Evolutionary conservation across 2,888 invertebrate species (phyloP).

Genomic region (Oasisia sp.): DNA sequence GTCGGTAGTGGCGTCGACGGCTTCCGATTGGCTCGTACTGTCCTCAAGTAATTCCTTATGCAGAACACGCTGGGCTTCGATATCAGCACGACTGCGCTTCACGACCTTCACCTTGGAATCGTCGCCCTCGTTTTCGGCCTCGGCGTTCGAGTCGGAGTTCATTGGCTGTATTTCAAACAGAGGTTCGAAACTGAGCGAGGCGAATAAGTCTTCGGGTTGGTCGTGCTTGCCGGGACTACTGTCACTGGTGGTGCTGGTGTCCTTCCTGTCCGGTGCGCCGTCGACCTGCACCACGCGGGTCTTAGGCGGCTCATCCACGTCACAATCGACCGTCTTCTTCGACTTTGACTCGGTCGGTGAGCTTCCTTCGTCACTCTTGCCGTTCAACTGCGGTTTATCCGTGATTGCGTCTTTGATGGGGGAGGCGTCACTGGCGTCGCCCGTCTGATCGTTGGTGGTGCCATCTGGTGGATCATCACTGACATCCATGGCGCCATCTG

Average conservation of each 20-base stretch:
- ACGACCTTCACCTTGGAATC: neutral
- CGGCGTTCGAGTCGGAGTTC: neutral
- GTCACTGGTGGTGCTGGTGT: constrained; percentile 18
- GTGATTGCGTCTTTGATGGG: neutral
- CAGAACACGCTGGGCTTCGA: constrained; percentile 38
- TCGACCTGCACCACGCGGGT: constrained; percentile 17
- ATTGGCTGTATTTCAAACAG: constrained; percentile 21
- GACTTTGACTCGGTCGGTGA: neutral
- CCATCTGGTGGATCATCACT: constrained; percentile 27
- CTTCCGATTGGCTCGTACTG: neutral
- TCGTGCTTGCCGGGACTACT: neutral
- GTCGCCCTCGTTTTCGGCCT: neutral
- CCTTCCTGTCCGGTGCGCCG: constrained; percentile 25
- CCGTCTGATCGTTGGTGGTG: constrained; percentile 20
- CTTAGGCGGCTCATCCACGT: neutral
- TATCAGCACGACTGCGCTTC: constrained; percentile 34
- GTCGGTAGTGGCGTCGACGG: constrained; percentile 2
- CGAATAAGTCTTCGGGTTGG: constrained; percentile 19
- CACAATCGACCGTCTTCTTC: constrained; percentile 19
- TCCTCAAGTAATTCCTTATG: constrained; percentile 34
- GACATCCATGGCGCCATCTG: constrained; percentile 21
- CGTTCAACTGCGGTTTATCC: constrained; percentile 17
- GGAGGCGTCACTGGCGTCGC: neutral
- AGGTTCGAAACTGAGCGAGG: constrained; percentile 24
- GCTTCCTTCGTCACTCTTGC: neutral